These are phyloP conservation scores for Eriosoma lanigerum DNA, from an alignment of 1,140 invertebrate genomes.

Conservation along the genomic window DNA sequence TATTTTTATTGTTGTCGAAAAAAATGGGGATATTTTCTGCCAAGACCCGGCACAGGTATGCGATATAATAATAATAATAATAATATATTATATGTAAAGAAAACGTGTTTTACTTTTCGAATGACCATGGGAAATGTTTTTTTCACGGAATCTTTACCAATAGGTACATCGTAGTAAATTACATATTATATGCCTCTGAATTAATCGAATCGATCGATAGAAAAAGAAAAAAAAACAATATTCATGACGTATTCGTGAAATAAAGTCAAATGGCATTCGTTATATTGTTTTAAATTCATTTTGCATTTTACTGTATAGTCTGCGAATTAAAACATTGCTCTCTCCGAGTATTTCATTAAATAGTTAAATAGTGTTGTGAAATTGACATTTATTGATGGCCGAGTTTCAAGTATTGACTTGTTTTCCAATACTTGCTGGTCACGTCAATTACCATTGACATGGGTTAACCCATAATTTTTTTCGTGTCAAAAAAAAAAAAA, in stretches of 20 bases:
- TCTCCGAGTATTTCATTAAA: background rate
- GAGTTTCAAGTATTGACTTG: background rate
- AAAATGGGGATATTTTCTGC: no score
- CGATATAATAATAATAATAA: no score
- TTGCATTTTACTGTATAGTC: background rate
- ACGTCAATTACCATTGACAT: slow-evolving; percentile 18
- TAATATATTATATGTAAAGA: background rate
- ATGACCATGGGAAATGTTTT: background rate
- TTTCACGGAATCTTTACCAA: background rate
- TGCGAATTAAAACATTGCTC: background rate
- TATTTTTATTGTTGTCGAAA: no score
- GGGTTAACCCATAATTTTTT: slow-evolving; percentile 6
- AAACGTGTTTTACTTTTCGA: background rate
- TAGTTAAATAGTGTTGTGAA: background rate
- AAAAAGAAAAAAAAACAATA: background rate
- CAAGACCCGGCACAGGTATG: no score
- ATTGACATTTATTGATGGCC: slow-evolving; percentile 29
- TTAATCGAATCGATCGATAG: no score
- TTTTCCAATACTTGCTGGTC: slow-evolving; percentile 10
- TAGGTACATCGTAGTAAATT: no score
- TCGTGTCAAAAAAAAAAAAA: background rate
- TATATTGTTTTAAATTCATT: background rate
- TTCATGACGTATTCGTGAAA: background rate
- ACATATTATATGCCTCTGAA: background rate
- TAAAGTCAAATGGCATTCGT: background rate